phyloP scores from a whole-genome alignment of 23 tunicate species.

The Botrylloides violaceus region DNA sequence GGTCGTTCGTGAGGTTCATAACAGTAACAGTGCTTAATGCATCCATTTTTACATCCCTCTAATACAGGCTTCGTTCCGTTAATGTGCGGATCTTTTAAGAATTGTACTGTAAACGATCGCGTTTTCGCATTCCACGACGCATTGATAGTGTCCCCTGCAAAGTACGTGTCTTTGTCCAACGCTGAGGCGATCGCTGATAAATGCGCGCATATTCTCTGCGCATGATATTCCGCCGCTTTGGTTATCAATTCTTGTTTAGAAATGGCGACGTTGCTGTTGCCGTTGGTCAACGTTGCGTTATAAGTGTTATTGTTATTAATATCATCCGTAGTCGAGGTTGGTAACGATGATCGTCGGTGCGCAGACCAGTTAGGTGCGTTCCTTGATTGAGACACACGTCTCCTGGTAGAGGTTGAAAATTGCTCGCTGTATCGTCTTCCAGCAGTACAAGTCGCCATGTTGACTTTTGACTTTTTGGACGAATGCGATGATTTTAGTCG shows the following conservation, averaged over 20 bases:
- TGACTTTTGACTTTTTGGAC: neutral
- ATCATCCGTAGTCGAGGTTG: constrained; percentile 3
- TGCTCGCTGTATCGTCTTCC: constrained; percentile 7
- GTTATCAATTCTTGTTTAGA: constrained; percentile 8
- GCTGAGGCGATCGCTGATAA: neutral
- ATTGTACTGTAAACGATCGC: constrained; percentile 14
- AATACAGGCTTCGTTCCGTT: neutral
- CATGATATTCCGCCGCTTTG: constrained; percentile 13
- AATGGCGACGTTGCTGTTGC: neutral
- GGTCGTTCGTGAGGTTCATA: neutral
- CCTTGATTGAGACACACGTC: constrained; percentile 12
- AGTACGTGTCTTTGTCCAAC: constrained; percentile 11
- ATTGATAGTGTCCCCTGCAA: constrained; percentile 8
- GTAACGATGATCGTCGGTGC: constrained; percentile 8
- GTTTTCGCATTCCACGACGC: constrained; percentile 19
- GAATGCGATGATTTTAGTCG: neutral
- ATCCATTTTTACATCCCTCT: constrained; percentile 11
- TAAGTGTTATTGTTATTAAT: constrained; percentile 7
- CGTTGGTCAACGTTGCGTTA: neutral
- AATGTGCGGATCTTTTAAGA: neutral
- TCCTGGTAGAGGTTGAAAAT: neutral
- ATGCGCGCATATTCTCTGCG: constrained; percentile 17
- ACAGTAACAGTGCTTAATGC: constrained; percentile 17
- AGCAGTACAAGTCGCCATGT: constrained; percentile 5
- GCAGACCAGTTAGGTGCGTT: neutral